Percentiles rank a stretch among this genome's conserved stretches.
Conservation (phyloP, 2,797 vertebrate genomes). For the Xiphophorus birchmanni region DNA sequence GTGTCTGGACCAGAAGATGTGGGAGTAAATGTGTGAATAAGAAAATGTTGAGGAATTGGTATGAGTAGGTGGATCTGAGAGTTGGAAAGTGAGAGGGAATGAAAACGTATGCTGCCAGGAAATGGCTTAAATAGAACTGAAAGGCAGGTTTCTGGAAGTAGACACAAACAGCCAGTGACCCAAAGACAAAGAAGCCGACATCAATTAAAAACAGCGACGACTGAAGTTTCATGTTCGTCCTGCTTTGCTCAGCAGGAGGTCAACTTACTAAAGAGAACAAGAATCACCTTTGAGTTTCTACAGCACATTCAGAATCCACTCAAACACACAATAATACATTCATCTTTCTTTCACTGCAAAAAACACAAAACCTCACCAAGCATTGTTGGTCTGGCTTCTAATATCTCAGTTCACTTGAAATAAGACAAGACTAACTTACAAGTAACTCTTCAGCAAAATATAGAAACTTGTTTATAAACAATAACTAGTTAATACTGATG, state of each 20-base stretch:
- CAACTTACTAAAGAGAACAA: neutral
- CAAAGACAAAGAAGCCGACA: neutral
- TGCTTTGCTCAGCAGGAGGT: neutral
- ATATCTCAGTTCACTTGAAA: too few species aligned
- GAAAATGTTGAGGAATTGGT: neutral
- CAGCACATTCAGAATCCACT: neutral
- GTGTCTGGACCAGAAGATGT: neutral
- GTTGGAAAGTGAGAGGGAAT: neutral
- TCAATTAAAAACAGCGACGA: neutral
- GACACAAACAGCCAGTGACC: constrained; percentile 6
- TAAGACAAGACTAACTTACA: too few species aligned
- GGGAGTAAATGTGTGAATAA: neutral
- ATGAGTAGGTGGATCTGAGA: neutral
- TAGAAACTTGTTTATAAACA: too few species aligned
- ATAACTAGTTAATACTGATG: too few species aligned
- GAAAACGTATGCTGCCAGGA: neutral
- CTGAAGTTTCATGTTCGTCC: neutral
- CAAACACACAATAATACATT: neutral
- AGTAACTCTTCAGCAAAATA: too few species aligned
- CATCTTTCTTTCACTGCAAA: too few species aligned
- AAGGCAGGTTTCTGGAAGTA: constrained; percentile 25
- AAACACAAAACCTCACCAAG: too few species aligned
- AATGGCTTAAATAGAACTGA: constrained; percentile 16
- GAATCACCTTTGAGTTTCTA: neutral
- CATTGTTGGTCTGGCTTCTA: too few species aligned